phyloP scores from a whole-genome alignment of 2,113 vertebrate species.

The Thomomys bottae region DNA sequence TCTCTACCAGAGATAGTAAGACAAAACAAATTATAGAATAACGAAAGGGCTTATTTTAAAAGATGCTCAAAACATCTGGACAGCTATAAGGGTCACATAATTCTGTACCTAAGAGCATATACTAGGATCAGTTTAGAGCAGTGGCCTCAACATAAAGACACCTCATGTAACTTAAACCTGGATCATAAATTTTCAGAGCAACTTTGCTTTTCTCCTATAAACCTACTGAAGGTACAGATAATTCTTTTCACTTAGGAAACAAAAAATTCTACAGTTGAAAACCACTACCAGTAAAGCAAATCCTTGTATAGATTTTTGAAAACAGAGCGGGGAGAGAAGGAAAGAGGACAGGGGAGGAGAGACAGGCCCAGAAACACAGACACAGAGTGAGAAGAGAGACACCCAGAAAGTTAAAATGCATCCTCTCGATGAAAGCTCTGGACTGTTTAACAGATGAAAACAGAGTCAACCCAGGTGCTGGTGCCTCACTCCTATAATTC shows the following conservation, averaged over 20 bases:
- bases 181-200: conserved; percentile 27
- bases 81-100: background rate
- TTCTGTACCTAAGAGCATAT: background rate
- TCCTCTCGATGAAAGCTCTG: background rate
- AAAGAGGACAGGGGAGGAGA: too few relatives aligned
- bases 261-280: conserved; percentile 55
- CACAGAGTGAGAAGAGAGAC: background rate
- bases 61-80: background rate
- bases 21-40: conserved; percentile 1
- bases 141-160: background rate
- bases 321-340: too few relatives aligned
- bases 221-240: background rate
- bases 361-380: background rate
- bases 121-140: background rate
- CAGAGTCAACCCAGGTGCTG: too few relatives aligned
- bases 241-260: conserved; percentile 39
- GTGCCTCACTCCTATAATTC: too few relatives aligned
- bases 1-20: conserved; percentile 1
- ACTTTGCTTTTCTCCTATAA: conserved; percentile 10
- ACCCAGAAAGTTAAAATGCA: conserved; percentile 5
- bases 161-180: background rate
- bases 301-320: conserved; percentile 16
- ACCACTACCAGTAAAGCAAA: conserved; percentile 34
- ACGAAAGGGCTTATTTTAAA: conserved; percentile 13
- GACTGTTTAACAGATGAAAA: background rate